These are phyloP conservation scores for Taxidea taxus DNA, from an alignment of 2,113 vertebrate species.

Conservation along the genomic window DNA sequence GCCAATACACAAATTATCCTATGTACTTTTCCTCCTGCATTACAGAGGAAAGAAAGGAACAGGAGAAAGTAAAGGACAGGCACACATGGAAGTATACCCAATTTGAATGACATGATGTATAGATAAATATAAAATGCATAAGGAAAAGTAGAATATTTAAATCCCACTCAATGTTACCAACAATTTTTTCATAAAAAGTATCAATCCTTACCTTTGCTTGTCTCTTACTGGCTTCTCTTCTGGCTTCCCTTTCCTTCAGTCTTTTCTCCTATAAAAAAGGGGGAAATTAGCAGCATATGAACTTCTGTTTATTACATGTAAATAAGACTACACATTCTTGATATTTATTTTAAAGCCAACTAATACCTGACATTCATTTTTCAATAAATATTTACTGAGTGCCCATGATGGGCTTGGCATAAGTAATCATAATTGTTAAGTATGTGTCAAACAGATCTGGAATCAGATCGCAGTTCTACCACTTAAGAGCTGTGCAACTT, in stretches of 20 bases:
- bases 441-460: neutral
- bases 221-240: constrained; percentile 84
- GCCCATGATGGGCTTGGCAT: neutral
- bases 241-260: constrained; percentile 88
- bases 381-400: neutral
- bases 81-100: neutral
- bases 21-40: neutral
- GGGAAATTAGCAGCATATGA: neutral
- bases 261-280: constrained; percentile 85
- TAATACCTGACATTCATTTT: neutral
- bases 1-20: neutral
- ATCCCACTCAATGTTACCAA: neutral
- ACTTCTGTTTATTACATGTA: neutral
- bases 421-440: neutral
- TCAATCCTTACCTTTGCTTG: constrained; percentile 82
- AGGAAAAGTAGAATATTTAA: neutral
- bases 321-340: neutral
- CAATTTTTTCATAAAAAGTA: constrained; percentile 31
- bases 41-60: neutral
- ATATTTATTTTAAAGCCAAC: neutral
- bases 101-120: neutral
- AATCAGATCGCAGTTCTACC: neutral
- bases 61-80: constrained; percentile 12
- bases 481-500: neutral
- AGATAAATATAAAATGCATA: constrained; percentile 33